These are phyloP conservation scores for Dinothrombium tinctorium DNA, from an alignment of 1,140 invertebrate species.

Conservation along the genomic window DNA sequence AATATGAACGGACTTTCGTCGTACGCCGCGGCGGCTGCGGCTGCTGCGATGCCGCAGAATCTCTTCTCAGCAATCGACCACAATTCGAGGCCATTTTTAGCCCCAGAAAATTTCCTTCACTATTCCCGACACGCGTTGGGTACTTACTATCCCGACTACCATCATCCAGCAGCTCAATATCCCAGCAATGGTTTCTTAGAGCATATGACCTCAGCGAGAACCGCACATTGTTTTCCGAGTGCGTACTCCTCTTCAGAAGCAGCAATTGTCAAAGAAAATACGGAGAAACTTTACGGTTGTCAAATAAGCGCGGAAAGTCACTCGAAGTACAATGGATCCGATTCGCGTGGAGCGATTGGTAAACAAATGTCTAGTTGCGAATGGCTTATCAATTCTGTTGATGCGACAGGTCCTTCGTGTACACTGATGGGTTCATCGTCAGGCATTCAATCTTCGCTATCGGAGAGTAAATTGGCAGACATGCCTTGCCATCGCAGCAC, in stretches of 20 bases:
- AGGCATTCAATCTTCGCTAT: too few relatives aligned
- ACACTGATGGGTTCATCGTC: too few relatives aligned
- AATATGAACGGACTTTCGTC: too few relatives aligned
- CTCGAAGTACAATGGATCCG: not conserved
- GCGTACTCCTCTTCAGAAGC: conserved; percentile 22
- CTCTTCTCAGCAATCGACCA: conserved; percentile 38
- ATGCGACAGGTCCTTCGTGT: too few relatives aligned
- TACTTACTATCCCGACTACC: conserved; percentile 40
- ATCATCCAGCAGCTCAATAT: conserved; percentile 24
- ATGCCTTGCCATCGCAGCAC: conserved; percentile 3
- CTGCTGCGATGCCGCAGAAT: conserved; percentile 24
- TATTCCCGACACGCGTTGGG: conserved; percentile 43
- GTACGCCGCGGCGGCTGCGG: conserved; percentile 8
- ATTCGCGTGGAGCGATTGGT: too few relatives aligned
- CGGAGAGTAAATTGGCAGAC: not conserved
- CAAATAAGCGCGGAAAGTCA: conserved; percentile 22
- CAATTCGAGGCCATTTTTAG: conserved; percentile 26
- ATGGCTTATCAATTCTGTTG: too few relatives aligned
- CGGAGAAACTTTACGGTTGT: conserved; percentile 36
- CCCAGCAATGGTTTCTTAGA: conserved; percentile 47
- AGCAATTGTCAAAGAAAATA: conserved; percentile 14
- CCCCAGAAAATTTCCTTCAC: conserved; percentile 56
- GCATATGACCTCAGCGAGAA: conserved; percentile 18
- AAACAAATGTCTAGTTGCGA: too few relatives aligned
- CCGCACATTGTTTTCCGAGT: conserved; percentile 16